Conservation (phyloP, 2,113 vertebrate genomes). For the Cyanocitta stelleri region DNA sequence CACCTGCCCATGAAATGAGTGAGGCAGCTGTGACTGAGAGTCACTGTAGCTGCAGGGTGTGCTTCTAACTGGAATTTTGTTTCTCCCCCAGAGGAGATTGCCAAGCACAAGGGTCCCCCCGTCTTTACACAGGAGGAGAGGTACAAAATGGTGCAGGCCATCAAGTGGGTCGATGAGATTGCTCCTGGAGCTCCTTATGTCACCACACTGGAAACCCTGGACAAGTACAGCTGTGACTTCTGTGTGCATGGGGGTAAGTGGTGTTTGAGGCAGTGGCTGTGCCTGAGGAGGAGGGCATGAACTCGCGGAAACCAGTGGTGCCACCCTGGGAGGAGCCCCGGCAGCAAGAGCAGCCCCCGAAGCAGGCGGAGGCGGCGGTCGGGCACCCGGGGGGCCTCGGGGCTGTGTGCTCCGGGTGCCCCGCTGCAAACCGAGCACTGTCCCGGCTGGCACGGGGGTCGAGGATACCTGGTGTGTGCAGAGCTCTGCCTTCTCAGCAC, state of each 20-base stretch:
- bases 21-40: neutral
- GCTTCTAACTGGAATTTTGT: conserved; percentile 1
- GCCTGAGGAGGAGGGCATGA: neutral
- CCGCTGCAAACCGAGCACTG: fast-evolving
- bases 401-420: neutral
- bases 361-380: no score
- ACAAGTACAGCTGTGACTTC: conserved; percentile 93
- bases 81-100: conserved; percentile 83
- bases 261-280: neutral
- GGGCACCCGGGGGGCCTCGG: fast-evolving
- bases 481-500: neutral
- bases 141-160: conserved; percentile 95
- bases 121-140: conserved; percentile 95
- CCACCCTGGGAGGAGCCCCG: no score
- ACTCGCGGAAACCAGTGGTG: no score
- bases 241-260: conserved; percentile 95
- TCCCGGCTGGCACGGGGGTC: fast-evolving
- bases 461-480: fast-evolving
- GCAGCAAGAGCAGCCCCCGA: no score
- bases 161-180: conserved; percentile 98
- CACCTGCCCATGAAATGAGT: fast-evolving
- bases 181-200: conserved; percentile 93
- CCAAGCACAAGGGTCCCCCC: conserved; percentile 95
- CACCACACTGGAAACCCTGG: conserved; percentile 90
- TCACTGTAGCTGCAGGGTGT: fast-evolving